Evolutionary conservation across 2,113 vertebrate species (phyloP).

Genomic region (Phylloscopus trochilus): DNA sequence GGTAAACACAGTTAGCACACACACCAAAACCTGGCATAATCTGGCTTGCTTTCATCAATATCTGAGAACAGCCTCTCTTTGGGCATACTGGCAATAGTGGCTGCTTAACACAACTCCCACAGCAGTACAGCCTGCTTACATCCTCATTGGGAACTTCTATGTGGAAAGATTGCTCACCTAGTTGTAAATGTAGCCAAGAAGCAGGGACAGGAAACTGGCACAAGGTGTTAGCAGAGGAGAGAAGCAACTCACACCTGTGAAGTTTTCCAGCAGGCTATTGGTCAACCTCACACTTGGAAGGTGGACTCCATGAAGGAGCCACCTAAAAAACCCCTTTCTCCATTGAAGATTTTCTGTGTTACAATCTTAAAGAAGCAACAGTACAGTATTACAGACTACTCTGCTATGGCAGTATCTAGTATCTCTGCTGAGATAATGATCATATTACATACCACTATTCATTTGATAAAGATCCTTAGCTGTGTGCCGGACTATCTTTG

Average conservation of each 20-base stretch:
- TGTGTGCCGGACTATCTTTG: background rate
- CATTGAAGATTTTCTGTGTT: background rate
- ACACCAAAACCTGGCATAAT: background rate
- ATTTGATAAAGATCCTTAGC: background rate
- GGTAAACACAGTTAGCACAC: rapidly evolving
- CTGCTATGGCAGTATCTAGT: background rate
- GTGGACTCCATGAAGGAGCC: background rate
- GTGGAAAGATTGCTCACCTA: background rate
- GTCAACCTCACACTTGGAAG: background rate
- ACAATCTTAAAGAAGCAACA: background rate
- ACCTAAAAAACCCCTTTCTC: background rate
- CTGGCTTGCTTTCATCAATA: background rate
- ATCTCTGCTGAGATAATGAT: background rate
- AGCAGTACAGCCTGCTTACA: background rate
- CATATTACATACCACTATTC: background rate
- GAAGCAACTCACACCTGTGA: background rate
- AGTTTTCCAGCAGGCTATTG: background rate
- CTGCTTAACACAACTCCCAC: background rate
- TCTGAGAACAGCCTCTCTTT: background rate
- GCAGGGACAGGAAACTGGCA: background rate
- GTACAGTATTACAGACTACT: background rate
- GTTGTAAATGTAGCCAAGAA: background rate
- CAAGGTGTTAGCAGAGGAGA: background rate
- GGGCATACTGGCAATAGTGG: rapidly evolving
- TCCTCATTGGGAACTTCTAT: background rate